Conservation (phyloP, 2,888 invertebrate species). For the Idaea aversata region DNA sequence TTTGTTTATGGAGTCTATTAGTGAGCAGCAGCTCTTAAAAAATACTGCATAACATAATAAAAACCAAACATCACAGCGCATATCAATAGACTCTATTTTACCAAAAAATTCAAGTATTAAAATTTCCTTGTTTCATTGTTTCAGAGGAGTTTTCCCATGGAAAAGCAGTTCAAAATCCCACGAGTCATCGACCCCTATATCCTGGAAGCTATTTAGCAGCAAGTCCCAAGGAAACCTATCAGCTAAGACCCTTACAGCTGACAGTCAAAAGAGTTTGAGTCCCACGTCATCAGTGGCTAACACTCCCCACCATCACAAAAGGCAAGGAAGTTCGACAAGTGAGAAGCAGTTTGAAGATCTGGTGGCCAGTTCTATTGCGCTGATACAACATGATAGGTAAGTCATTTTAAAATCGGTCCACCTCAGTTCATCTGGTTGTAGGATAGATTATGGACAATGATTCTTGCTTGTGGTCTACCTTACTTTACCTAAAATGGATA, state of each 20-base stretch:
- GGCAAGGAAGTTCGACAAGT: slow-evolving; percentile 74
- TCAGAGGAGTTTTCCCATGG: slow-evolving; percentile 79
- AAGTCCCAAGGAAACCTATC: slow-evolving; percentile 63
- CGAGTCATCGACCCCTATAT: slow-evolving; percentile 45
- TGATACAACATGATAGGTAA: slow-evolving; percentile 85
- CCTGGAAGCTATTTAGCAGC: slow-evolving; percentile 69
- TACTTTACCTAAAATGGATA: too few species aligned
- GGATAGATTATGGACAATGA: too few species aligned
- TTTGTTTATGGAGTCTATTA: too few species aligned
- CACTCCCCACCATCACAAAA: slow-evolving; percentile 68
- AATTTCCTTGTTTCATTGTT: slow-evolving; percentile 67
- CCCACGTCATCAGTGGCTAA: slow-evolving; percentile 63
- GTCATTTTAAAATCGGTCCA: slow-evolving; percentile 13
- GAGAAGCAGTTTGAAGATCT: slow-evolving; percentile 80
- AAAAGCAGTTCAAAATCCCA: slow-evolving; percentile 66
- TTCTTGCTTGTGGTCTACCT: too few species aligned
- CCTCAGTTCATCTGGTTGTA: background rate
- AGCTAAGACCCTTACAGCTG: slow-evolving; percentile 49
- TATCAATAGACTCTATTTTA: background rate
- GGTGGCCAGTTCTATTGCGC: slow-evolving; percentile 85
- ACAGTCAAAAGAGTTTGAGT: slow-evolving; percentile 56
- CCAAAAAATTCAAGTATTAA: background rate
- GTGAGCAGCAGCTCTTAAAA: too few species aligned
- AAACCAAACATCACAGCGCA: background rate
- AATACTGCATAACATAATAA: too few species aligned